These are phyloP conservation scores for Tragelaphus buxtoni DNA, from an alignment of 2,113 vertebrate species.

Conservation along the genomic window DNA sequence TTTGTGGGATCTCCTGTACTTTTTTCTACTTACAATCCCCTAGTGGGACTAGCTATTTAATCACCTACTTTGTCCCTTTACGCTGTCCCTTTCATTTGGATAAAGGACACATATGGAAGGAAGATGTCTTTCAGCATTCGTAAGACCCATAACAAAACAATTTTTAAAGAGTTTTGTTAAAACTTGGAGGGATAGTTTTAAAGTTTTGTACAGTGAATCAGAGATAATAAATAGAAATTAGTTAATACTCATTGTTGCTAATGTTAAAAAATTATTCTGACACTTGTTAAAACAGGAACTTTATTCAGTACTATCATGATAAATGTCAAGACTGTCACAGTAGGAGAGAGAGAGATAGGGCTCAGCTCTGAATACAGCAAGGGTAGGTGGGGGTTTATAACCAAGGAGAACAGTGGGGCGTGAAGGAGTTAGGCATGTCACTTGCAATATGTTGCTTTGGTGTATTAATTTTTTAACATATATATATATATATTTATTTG, in stretches of 20 bases:
- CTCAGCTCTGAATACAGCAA: not conserved
- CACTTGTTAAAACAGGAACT: not conserved
- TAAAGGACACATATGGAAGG: not conserved
- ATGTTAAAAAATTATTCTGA: conserved; percentile 28
- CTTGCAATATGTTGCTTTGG: not conserved
- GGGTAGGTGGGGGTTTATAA: not conserved
- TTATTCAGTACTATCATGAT: not conserved
- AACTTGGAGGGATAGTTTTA: not conserved
- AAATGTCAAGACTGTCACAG: not conserved
- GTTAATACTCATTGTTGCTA: not conserved
- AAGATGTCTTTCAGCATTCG: not conserved
- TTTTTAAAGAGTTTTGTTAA: conserved; percentile 1
- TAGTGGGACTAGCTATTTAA: not conserved
- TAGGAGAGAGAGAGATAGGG: not conserved
- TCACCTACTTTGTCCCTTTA: not conserved
- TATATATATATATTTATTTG: not conserved
- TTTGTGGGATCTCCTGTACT: not conserved
- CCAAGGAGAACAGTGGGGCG: not conserved
- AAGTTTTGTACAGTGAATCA: not conserved
- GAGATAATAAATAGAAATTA: not conserved
- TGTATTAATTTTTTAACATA: not conserved
- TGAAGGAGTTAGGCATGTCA: not conserved
- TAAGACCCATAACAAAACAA: not conserved
- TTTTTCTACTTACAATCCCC: not conserved
- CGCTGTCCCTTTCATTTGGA: not conserved